These are phyloP conservation scores for Lithophane semibrunnea DNA, from an alignment of 2,888 invertebrate species.

Conservation along the genomic window DNA sequence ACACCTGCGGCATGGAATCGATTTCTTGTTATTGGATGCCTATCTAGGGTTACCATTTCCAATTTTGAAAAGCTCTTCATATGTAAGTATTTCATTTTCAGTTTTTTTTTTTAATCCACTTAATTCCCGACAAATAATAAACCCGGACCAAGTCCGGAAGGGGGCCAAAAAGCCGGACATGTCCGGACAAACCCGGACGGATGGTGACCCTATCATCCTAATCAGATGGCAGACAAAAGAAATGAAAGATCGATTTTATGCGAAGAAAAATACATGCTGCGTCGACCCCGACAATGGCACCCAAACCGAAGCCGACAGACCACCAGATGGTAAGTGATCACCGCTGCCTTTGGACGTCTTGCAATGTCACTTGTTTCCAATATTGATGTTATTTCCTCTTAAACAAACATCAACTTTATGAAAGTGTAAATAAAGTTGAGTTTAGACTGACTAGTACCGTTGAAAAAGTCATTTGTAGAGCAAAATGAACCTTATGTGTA, in stretches of 20 bases:
- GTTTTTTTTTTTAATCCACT: too few species aligned
- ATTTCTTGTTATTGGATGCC: not conserved
- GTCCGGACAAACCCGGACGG: not conserved
- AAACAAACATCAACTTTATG: too few species aligned
- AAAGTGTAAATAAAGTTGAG: too few species aligned
- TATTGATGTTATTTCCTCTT: too few species aligned
- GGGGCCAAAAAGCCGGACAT: not conserved
- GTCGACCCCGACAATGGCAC: not conserved
- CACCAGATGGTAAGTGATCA: not conserved
- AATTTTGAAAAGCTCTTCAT: not conserved
- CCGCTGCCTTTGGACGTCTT: not conserved
- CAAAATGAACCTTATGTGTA: too few species aligned
- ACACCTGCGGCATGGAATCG: constrained; percentile 87
- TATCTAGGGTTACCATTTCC: not conserved
- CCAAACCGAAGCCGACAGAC: not conserved
- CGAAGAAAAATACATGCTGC: not conserved
- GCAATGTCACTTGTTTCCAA: not conserved
- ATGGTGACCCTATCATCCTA: not conserved
- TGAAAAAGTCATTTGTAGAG: too few species aligned
- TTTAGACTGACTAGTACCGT: too few species aligned
- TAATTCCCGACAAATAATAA: not conserved
- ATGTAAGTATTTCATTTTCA: too few species aligned
- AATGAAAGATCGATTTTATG: not conserved
- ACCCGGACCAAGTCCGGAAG: not conserved
- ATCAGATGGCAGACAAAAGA: not conserved